These are phyloP conservation scores for Astyanax mexicanus DNA, from an alignment of 2,797 vertebrate genomes.

Conservation along the genomic window DNA sequence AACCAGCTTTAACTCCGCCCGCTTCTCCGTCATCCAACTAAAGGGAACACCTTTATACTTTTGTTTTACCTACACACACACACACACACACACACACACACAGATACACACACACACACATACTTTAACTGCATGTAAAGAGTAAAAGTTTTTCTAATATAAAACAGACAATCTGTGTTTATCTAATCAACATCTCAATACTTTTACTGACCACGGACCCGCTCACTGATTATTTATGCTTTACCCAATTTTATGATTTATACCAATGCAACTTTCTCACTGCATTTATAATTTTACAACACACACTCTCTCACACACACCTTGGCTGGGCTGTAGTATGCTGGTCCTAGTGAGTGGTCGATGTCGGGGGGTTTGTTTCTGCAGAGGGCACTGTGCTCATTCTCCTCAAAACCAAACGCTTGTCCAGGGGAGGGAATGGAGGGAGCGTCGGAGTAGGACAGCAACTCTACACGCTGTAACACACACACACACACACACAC, in stretches of 20 bases:
- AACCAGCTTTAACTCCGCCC: conserved; percentile 52
- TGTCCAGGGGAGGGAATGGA: conserved; percentile 76
- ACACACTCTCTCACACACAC: conserved; percentile 49
- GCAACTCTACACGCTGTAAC: not conserved
- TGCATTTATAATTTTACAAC: too few species aligned
- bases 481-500: conserved; percentile 17
- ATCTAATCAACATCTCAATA: too few species aligned
- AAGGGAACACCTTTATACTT: conserved; percentile 79
- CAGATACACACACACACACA: conserved; percentile 44
- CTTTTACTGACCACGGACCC: too few species aligned
- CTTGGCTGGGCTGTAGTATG: conserved; percentile 77
- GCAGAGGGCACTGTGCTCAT: conserved; percentile 69
- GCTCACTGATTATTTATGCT: too few species aligned
- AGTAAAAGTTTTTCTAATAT: too few species aligned
- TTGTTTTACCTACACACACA: conserved; percentile 58
- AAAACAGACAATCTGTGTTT: too few species aligned
- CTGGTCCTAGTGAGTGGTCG: conserved; percentile 82
- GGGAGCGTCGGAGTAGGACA: conserved; percentile 73
- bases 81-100: not conserved
- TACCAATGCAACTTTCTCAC: too few species aligned
- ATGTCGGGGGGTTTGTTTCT: conserved; percentile 70
- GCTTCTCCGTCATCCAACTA: conserved; percentile 70
- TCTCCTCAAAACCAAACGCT: conserved; percentile 82
- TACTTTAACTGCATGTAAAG: too few species aligned
- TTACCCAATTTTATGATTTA: too few species aligned